These are phyloP conservation scores for Spodoptera frugiperda DNA, from an alignment of 1,140 invertebrate genomes.

Conservation along the genomic window DNA sequence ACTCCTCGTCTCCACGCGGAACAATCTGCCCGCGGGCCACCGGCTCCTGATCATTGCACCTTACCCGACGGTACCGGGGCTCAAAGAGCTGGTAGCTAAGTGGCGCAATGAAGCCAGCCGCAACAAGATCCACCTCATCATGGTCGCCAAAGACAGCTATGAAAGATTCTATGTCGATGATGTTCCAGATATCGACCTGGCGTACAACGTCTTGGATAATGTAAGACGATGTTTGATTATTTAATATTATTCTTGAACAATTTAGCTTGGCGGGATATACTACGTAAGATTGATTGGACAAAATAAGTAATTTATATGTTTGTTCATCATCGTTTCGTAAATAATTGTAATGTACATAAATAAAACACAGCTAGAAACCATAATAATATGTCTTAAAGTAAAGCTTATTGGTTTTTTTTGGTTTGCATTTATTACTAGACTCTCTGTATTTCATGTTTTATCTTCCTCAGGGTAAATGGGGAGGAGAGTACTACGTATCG, in stretches of 20 bases:
- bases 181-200: conserved; percentile 47
- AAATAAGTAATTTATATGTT: too few species aligned
- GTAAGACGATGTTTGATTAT: conserved; percentile 34
- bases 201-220: conserved; percentile 49
- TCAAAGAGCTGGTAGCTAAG: conserved; percentile 47
- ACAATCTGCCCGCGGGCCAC: not conserved
- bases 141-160: not conserved
- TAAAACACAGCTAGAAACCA: too few species aligned
- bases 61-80: conserved; percentile 37
- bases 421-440: too few species aligned
- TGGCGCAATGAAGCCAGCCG: conserved; percentile 49
- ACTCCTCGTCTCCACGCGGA: not conserved
- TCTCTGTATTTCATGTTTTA: too few species aligned
- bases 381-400: too few species aligned
- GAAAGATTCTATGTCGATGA: conserved; percentile 4
- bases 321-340: too few species aligned
- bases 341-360: too few species aligned
- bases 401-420: too few species aligned
- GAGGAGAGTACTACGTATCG: conserved; percentile 16
- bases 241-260: too few species aligned
- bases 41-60: conserved; percentile 15
- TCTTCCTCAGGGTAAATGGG: conserved; percentile 18
- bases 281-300: too few species aligned
- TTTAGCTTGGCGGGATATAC: too few species aligned
- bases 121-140: conserved; percentile 42